Conservation (phyloP, 2,797 vertebrate species). For the Dendrocincla fuliginosa region DNA sequence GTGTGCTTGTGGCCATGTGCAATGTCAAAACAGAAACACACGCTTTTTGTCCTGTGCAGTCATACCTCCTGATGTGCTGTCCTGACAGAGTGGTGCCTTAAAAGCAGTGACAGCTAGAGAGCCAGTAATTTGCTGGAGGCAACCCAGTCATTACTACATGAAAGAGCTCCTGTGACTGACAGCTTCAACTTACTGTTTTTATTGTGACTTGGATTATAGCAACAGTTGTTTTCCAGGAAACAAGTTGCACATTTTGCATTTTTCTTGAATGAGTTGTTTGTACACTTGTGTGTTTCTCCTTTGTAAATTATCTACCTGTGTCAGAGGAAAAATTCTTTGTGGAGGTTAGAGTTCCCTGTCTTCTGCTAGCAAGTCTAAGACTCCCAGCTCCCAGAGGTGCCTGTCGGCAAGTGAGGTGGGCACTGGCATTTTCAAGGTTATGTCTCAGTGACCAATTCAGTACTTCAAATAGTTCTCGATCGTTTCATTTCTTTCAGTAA, state of each 20-base stretch:
- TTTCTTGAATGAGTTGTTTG: background rate
- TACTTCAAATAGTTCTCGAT: background rate
- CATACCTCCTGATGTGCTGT: background rate
- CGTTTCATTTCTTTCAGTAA: background rate
- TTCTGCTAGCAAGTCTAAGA: background rate
- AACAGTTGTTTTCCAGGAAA: background rate
- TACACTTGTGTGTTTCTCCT: background rate
- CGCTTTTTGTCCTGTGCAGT: accelerated
- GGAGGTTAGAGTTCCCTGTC: background rate
- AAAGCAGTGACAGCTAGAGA: background rate
- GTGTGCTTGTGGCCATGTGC: background rate
- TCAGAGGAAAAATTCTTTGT: background rate
- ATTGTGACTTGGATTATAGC: background rate
- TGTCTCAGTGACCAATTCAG: background rate
- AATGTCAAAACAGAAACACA: background rate
- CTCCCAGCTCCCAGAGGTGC: background rate
- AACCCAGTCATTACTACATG: background rate
- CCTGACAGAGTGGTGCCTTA: background rate
- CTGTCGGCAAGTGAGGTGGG: background rate
- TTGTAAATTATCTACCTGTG: background rate
- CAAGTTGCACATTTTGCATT: background rate
- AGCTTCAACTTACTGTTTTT: background rate
- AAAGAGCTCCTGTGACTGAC: background rate
- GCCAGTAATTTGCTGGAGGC: background rate
- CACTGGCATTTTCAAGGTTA: background rate